These are phyloP conservation scores for Xestobium rufovillosum DNA, from an alignment of 2,888 invertebrate genomes.

Conservation along the genomic window DNA sequence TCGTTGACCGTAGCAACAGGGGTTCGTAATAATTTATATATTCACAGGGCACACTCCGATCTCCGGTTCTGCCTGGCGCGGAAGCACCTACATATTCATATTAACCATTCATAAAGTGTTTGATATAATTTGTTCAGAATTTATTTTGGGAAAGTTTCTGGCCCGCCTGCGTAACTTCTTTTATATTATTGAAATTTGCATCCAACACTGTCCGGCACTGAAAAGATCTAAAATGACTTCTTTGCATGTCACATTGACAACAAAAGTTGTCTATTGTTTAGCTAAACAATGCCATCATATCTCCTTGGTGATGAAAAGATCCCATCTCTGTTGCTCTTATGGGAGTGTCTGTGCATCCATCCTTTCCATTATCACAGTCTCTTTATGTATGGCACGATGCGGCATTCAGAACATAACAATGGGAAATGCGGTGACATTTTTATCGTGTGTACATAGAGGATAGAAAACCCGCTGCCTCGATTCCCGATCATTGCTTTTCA, in stretches of 20 bases:
- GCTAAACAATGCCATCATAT: constrained; percentile 42
- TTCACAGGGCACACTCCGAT: too few relatives aligned
- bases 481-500: constrained; percentile 26
- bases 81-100: too few relatives aligned
- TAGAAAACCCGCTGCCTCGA: constrained; percentile 31
- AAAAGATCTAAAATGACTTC: constrained; percentile 40
- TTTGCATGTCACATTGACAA: constrained; percentile 39
- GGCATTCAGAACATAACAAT: constrained; percentile 38
- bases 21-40: too few relatives aligned
- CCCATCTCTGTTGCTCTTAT: constrained; percentile 20
- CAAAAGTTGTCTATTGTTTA: constrained; percentile 42
- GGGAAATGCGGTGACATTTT: constrained; percentile 39
- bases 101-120: too few relatives aligned
- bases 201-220: constrained; percentile 36
- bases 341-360: constrained; percentile 20
- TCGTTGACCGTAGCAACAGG: too few relatives aligned
- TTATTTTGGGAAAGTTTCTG: too few relatives aligned
- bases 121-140: too few relatives aligned
- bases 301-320: constrained; percentile 39
- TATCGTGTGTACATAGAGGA: constrained; percentile 39
- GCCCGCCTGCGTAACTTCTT: too few relatives aligned
- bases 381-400: constrained; percentile 38
- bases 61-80: too few relatives aligned
- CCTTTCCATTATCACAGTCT: constrained; percentile 37
- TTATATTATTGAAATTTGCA: constrained; percentile 39